Base-by-base conservation (phyloP, 1,140 invertebrate genomes). In the Drosophila mauritiana region DNA sequence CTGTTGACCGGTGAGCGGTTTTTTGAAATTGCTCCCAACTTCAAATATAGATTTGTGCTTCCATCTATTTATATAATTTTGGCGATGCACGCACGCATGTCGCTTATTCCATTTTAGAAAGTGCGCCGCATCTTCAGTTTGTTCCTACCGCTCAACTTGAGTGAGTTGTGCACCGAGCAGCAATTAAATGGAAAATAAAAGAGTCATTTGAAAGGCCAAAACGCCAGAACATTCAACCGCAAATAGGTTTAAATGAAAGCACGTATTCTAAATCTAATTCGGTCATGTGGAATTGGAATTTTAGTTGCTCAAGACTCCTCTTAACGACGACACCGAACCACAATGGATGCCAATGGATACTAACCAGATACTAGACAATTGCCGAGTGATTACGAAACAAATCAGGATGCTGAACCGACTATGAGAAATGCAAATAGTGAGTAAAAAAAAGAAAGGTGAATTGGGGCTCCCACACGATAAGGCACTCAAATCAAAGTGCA, bases 81-180 rank as follows among this genome's bases (percentile, higher is more conserved):
- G 78, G 78, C 79, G 78, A 80, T 82, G 80, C 78, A 78, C 65
- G 57, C 56, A 76, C 70, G 67, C 73, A 52, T 63, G 73, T 55
- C 74, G 81, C 69, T 75, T 80, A 75, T 79, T 73, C 73, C 81
- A 84, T 91, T 81, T 73, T 55, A 63, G 73, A 89, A 89, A 80
- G 65, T 80, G 69, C 70, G 79, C 67, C 59, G 56, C 36, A 57
- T 78, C 78, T 82, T 89, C 53, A 84, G 85, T 90, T 85, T 90
- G 73, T 78, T 80, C 74, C 76, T 78, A 80, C 69, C 77, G 80
- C 84, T 89, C 85, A 89, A 89, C 84, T 90, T 70, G 80, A 88
- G 82, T 89, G 77, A 88, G 76, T 79, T 85, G 81, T 80, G 74
- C 65, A 75, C 46, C 77, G 69, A 67, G 58, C 49, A 67, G 68